Evolutionary conservation across 2,888 invertebrate species (phyloP), one percentile per base, ranked within the genome.

Genomic region (Chironomus tentans): DNA sequence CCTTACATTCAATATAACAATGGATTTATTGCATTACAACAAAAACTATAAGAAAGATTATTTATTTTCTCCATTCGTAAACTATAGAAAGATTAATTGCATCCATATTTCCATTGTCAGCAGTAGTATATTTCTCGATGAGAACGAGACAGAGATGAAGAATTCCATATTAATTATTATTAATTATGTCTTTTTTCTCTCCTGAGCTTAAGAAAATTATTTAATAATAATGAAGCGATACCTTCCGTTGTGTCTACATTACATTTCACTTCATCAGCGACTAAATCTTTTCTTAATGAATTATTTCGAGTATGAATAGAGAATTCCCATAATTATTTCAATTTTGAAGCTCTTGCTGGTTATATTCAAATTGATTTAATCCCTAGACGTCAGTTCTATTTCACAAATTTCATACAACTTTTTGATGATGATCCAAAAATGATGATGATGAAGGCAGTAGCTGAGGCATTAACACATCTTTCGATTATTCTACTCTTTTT

Each of bases 261-360:
- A 38, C 38, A 38, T 38, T 38, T 38, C 38, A 38, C 38, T 65
- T 24, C 65, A 21, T 65, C 21, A 21, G n/a, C 68, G 6, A 18
- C 68, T 38, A 5, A 10, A 50, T 65, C 21, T 18, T 24, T 47
- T 28, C 18, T 70, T 48, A 38, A 62, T 50, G 21, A 28, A 38
- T 38, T 38, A 18, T 56, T 56, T 56, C 56, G 56, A 38, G 10
- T 38, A 38, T 38, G 38, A 38, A 38, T 38, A 10, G 38, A 38
- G 18, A 74, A 62, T 74, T 74, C 74, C 68, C 74, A 74, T 74
- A 74, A 74, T 74, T 72, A 72, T 72, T n/a, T n/a, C n/a, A n/a
- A n/a, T n/a, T 72, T 72, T 72, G 56, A 28, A 56, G 24, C 61
- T 61, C 13, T 48, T 24, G 56, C 47, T 21, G 24, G 18, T 56